phyloP scores from a whole-genome alignment of 1,140 invertebrate genomes.

The Drosophila busckii region DNA sequence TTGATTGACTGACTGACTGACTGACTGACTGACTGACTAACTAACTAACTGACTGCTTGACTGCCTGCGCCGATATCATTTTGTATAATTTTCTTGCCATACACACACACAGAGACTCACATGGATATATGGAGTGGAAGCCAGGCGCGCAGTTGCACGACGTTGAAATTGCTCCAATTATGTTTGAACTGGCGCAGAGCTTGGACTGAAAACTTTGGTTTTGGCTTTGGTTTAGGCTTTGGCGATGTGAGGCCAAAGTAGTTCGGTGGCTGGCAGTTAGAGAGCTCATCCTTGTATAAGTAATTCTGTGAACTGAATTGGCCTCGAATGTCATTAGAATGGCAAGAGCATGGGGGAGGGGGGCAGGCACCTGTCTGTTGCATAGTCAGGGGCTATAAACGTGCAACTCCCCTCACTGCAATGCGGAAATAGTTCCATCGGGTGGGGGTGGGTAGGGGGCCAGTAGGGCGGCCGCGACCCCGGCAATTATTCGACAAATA shows the following conservation, averaged over 20 bases:
- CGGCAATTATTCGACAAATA: conserved; percentile 67
- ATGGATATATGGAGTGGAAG: conserved; percentile 3
- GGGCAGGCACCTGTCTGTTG: conserved; percentile 49
- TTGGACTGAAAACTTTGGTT: neutral
- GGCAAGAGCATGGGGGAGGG: conserved; percentile 43
- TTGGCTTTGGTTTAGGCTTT: conserved; percentile 1
- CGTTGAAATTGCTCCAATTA: conserved; percentile 73
- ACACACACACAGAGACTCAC: conserved; percentile 15
- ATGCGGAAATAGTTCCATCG: conserved; percentile 28
- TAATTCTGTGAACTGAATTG: neutral
- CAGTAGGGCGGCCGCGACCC: conserved; percentile 12
- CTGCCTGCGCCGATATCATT: conserved; percentile 58
- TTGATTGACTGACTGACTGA: conserved; percentile 31
- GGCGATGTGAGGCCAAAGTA: conserved; percentile 33
- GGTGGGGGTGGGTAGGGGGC: conserved; percentile 20
- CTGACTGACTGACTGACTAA: conserved; percentile 38
- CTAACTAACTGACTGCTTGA: conserved; percentile 53
- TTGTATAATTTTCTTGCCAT: conserved; percentile 66
- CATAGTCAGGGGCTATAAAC: conserved; percentile 32
- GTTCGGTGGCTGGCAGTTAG: conserved; percentile 36
- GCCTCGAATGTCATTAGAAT: conserved; percentile 55
- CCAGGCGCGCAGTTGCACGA: conserved; percentile 69
- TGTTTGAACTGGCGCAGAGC: conserved; percentile 35
- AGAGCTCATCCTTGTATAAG: neutral
- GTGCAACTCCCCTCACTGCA: conserved; percentile 19